These are phyloP conservation scores for Typhlichthys subterraneus DNA, from an alignment of 2,797 vertebrate genomes.

Conservation along the genomic window DNA sequence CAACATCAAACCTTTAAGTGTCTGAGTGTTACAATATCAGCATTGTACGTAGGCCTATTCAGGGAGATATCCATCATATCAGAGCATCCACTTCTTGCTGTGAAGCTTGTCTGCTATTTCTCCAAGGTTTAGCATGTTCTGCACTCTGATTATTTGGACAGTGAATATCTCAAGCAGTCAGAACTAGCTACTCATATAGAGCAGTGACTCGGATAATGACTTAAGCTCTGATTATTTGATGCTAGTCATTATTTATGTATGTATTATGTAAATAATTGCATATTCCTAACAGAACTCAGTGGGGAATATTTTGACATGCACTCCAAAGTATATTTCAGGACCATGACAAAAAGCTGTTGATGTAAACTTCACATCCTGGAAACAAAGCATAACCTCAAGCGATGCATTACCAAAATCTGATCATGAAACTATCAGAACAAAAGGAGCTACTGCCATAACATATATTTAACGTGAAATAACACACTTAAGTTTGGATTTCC, in stretches of 20 bases:
- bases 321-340: conserved; percentile 24
- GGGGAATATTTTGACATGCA: conserved; percentile 39
- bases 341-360: conserved; percentile 4
- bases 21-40: too few relatives aligned
- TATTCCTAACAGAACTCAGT: conserved; percentile 22
- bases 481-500: too few relatives aligned
- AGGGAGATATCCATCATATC: too few relatives aligned
- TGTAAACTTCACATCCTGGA: conserved; percentile 7
- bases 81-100: too few relatives aligned
- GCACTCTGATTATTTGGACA: too few relatives aligned
- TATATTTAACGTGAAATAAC: too few relatives aligned
- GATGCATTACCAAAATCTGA: conserved; percentile 7
- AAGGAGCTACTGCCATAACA: neutral
- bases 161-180: too few relatives aligned
- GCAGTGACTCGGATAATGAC: conserved; percentile 21
- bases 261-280: conserved; percentile 39
- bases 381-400: conserved; percentile 16
- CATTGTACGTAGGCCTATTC: too few relatives aligned
- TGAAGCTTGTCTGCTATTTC: too few relatives aligned
- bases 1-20: too few relatives aligned
- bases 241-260: conserved; percentile 25
- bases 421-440: conserved; percentile 1
- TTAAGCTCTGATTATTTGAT: conserved; percentile 34
- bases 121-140: too few relatives aligned
- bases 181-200: too few relatives aligned